phyloP scores from a whole-genome alignment of 2,113 vertebrate genomes.

The Platanista minor region DNA sequence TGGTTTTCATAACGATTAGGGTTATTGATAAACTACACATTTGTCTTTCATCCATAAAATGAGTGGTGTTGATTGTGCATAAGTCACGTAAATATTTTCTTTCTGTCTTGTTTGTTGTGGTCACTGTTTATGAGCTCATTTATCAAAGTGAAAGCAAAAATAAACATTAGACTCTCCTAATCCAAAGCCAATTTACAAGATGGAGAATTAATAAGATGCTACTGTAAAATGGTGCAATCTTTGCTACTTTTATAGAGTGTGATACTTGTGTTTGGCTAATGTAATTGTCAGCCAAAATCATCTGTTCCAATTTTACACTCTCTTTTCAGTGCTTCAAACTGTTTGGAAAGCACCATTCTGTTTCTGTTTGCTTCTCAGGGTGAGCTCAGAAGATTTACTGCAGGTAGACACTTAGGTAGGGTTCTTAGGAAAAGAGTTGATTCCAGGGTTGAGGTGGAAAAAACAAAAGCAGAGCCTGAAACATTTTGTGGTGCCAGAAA shows the following conservation, averaged over 20 bases:
- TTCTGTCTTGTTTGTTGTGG: background rate
- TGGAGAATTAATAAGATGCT: background rate
- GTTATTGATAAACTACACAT: background rate
- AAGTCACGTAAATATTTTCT: background rate
- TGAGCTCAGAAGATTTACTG: background rate
- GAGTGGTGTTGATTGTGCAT: background rate
- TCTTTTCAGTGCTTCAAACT: background rate
- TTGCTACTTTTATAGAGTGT: background rate
- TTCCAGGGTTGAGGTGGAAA: background rate
- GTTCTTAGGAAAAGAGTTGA: background rate
- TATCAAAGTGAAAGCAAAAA: constrained; percentile 12
- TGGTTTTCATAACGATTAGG: background rate
- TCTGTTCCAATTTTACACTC: background rate
- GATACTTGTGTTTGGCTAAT: background rate
- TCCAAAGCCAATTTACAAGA: background rate
- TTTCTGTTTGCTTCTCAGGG: background rate
- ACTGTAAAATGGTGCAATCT: background rate
- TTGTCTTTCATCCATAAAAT: background rate
- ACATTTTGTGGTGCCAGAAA: background rate
- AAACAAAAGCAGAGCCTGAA: background rate
- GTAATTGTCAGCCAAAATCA: background rate
- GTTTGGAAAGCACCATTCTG: background rate
- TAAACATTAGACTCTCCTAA: background rate
- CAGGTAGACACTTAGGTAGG: background rate
- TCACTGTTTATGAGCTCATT: constrained; percentile 11